A percentile compares a stretch with the other conserved stretches of the same genome.
These are phyloP conservation scores for Amphiduros pacificus DNA, from an alignment of 2,888 invertebrate genomes.

Conservation along the genomic window DNA sequence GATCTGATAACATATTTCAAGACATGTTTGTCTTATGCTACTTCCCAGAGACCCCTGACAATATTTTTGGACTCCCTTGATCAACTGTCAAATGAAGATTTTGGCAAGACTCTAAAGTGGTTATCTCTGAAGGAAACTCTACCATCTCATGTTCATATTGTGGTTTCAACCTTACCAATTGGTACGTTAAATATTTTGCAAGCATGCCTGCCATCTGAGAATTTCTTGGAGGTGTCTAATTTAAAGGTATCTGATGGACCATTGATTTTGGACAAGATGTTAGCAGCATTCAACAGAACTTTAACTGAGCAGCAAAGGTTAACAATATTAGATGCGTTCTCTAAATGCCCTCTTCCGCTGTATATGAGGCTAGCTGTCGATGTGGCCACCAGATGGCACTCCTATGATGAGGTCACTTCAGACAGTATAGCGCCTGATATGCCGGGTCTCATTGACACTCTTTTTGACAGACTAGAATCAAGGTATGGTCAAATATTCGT, in stretches of 20 bases:
- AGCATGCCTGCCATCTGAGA: constrained; percentile 10
- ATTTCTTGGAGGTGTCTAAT: constrained; percentile 12
- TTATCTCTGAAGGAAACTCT: constrained; percentile 8
- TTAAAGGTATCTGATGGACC: constrained; percentile 17
- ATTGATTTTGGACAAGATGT: constrained; percentile 20
- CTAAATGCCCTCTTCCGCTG: constrained; percentile 28
- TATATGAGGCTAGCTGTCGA: constrained; percentile 30
- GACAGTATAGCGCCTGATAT: constrained; percentile 18
- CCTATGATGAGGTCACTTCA: constrained; percentile 27
- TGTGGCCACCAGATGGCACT: constrained; percentile 27
- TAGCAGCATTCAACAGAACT: constrained; percentile 6
- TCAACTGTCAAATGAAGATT: constrained; percentile 24
- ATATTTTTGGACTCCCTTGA: constrained; percentile 22
- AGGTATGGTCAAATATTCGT: constrained; percentile 25
- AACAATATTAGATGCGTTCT: constrained; percentile 23
- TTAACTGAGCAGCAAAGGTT: constrained; percentile 13
- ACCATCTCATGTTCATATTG: constrained; percentile 12
- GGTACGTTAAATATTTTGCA: constrained; percentile 22
- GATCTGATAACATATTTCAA: constrained; percentile 17
- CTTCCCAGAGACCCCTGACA: constrained; percentile 1
- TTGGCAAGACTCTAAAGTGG: constrained; percentile 26
- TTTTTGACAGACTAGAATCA: constrained; percentile 28
- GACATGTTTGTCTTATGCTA: constrained; percentile 18
- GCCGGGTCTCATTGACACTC: constrained; percentile 18
- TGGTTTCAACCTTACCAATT: constrained; percentile 22